Evolutionary conservation across 2,888 invertebrate species (phyloP).

Genomic region (Trissolcus brochymenae): DNA sequence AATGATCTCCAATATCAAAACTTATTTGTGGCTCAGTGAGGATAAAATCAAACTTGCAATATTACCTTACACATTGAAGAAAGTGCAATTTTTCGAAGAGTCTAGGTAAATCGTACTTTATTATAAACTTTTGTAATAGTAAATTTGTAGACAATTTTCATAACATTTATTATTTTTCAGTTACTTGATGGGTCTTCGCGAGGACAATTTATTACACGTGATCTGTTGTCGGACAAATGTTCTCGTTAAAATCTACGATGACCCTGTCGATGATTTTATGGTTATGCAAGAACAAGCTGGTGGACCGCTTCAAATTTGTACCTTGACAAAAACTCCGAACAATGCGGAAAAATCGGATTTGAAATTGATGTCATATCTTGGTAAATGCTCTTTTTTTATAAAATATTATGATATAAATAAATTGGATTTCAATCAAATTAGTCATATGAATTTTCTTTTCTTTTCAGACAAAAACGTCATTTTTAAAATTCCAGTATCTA

Average conservation of each 20-base stretch:
- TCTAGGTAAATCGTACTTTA: conserved; percentile 52
- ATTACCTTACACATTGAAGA: conserved; percentile 58
- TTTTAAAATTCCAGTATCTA: conserved; percentile 68
- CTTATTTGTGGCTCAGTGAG: conserved; percentile 63
- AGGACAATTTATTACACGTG: conserved; percentile 62
- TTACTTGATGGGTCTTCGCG: conserved; percentile 65
- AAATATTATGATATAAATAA: background rate
- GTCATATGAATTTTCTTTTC: background rate
- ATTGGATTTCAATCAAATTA: conserved; percentile 10
- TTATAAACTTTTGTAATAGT: too few species aligned
- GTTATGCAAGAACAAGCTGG: conserved; percentile 62
- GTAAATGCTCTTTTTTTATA: conserved; percentile 56
- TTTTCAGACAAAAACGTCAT: conserved; percentile 66
- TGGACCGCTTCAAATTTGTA: conserved; percentile 63
- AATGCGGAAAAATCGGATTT: conserved; percentile 49
- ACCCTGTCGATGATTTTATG: conserved; percentile 65
- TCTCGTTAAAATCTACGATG: conserved; percentile 61
- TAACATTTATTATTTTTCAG: conserved; percentile 41
- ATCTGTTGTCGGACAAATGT: conserved; percentile 67
- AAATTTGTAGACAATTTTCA: too few species aligned
- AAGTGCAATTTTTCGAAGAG: conserved; percentile 63
- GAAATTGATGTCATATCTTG: conserved; percentile 66
- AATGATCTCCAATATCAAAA: conserved; percentile 60
- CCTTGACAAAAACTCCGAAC: conserved; percentile 58
- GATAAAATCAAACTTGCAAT: conserved; percentile 36